Base-by-base conservation (phyloP, 2,797 vertebrate species). In the Apogon hyalosoma region DNA sequence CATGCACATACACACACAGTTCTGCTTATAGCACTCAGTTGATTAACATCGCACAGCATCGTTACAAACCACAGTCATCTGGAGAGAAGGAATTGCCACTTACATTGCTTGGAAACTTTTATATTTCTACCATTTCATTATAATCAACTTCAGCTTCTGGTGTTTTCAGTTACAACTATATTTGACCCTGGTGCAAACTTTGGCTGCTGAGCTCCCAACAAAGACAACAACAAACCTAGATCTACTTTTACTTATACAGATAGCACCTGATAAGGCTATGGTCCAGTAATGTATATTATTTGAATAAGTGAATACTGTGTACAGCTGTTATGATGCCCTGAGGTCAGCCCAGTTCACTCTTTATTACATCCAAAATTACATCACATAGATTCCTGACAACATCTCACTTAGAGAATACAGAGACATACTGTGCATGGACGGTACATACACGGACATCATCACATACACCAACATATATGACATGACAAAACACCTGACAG, bases 301-400 rank as follows among this genome's bases (percentile, higher is more conserved):
- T 77, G 38, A 76, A 68, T 80, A 41, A 77, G 77, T 73, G 63
- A 71, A 54, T 72, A 79, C 63, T 49, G 57, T 54, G 38, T 61
- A 82, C 67, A 86, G 63, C 69, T 50, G 72, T 81, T 40, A 76
- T 82, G 88, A 87, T 90, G 84, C 85, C 90, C 90, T 92, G 90
- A 92, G 89, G 87, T 90, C 80, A 82, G 69, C 67, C 71, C 79
- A 76, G 68, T 77, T 13, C 50, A 56, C 63, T 76, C 31, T 55
- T 52, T 13, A 50, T 59, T 70, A 77, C 67, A 69, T 63, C 63
- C 57, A 69, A 63, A 48, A 36, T 13, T 66, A 46, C 13, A 33
- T 72, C 46, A 65, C 42, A 57, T 33, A 56, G 57, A 61, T 24
- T 39, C 49, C 5, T 51, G 49, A 48, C 57, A 65, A 58, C 42